Evolutionary conservation across 2,888 invertebrate genomes (phyloP).

Genomic region (Junonia oenone): DNA sequence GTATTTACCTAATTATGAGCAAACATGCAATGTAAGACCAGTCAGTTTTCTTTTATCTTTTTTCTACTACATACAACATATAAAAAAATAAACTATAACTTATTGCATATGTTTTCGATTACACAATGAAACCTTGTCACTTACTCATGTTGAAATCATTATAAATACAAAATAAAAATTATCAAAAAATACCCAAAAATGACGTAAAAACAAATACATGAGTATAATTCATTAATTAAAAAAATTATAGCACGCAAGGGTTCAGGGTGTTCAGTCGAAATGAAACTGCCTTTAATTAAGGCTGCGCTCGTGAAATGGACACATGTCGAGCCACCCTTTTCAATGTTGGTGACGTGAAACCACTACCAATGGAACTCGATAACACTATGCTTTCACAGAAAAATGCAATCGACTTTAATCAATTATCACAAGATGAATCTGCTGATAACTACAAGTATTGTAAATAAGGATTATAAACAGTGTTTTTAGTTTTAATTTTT

Average conservation of each 20-base stretch:
- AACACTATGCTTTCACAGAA: too few species aligned
- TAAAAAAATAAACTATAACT: too few species aligned
- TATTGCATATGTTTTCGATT: neutral
- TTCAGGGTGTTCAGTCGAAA: slow-evolving; percentile 7
- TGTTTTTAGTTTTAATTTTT: too few species aligned
- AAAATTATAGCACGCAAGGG: slow-evolving; percentile 7
- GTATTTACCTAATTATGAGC: too few species aligned
- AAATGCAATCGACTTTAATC: neutral
- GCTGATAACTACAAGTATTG: too few species aligned
- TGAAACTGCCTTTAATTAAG: slow-evolving; percentile 25
- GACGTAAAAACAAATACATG: neutral
- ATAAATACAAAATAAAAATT: too few species aligned
- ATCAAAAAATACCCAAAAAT: neutral
- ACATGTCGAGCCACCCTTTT: slow-evolving; percentile 45
- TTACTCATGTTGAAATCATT: too few species aligned
- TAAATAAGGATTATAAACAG: too few species aligned
- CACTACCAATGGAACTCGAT: slow-evolving; percentile 27
- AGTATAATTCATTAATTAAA: slow-evolving; percentile 12
- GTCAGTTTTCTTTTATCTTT: too few species aligned
- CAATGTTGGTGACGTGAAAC: slow-evolving; percentile 46
- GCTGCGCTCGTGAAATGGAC: slow-evolving; percentile 20
- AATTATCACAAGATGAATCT: too few species aligned
- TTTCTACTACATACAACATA: too few species aligned
- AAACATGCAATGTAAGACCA: too few species aligned
- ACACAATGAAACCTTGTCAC: neutral